phyloP scores from a whole-genome alignment of 35 echinoderm and acorn worm species.

The Lytechinus variegatus region DNA sequence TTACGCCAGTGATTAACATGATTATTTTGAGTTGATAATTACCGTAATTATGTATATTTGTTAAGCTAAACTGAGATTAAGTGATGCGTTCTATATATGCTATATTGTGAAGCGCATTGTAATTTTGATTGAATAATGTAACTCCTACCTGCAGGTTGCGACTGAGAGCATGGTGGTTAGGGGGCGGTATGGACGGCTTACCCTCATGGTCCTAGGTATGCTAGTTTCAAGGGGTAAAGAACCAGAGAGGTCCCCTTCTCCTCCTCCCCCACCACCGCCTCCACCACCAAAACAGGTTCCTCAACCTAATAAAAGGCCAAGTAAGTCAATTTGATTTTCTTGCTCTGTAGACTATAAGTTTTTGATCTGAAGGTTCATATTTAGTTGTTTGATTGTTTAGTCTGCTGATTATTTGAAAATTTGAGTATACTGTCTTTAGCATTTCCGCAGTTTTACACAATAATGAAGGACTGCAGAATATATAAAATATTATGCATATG shows the following conservation, averaged over 20 bases:
- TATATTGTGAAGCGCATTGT: too few relatives aligned
- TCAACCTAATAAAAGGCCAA: slow-evolving; percentile 59
- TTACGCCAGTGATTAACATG: too few relatives aligned
- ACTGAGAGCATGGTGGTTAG: slow-evolving; percentile 85
- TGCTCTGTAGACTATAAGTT: background rate
- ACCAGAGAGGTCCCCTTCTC: slow-evolving; percentile 53
- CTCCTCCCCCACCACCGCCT: slow-evolving; percentile 85
- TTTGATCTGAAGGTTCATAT: background rate
- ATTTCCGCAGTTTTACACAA: background rate
- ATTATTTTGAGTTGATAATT: too few relatives aligned
- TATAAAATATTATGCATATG: too few relatives aligned
- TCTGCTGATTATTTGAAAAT: background rate
- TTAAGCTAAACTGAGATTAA: too few relatives aligned
- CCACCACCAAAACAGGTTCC: slow-evolving; percentile 79
- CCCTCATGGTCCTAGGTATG: slow-evolving; percentile 76
- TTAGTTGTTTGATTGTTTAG: background rate
- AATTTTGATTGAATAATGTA: too few relatives aligned
- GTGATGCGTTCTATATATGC: too few relatives aligned
- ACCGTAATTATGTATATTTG: too few relatives aligned
- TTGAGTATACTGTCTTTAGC: background rate
- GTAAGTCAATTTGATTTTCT: slow-evolving; percentile 35
- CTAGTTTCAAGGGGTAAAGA: slow-evolving; percentile 48
- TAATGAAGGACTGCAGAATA: background rate
- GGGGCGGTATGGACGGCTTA: slow-evolving; percentile 78
- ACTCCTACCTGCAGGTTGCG: slow-evolving; percentile 54